Evolutionary conservation across 2,113 vertebrate genomes (phyloP), one percentile per base, ranked within the genome.

Genomic region (Hyaena hyaena): DNA sequence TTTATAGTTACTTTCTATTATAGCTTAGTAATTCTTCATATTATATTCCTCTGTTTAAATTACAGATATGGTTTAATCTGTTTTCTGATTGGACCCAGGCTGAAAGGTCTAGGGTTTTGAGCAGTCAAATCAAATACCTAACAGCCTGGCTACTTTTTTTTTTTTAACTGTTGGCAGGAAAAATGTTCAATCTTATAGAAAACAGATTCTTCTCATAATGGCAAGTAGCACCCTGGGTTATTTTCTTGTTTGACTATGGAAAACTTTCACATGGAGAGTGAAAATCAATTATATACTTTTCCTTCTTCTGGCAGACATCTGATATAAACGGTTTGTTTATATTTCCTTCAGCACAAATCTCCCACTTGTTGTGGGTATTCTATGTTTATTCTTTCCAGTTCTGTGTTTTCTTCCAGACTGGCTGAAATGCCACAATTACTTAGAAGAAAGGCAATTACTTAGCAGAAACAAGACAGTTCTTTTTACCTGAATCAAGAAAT

Each of bases 241-340:
- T 73, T 71, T 97, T 50, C 66, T 97, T 93, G n/a, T 93, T 95
- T 97, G 69, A 83, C 69, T 82, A 90, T 50, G 76, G 73, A 80
- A 94, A 97, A 84, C 69, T 83, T 45, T n/a, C 53, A 88, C 45
- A 45, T 28, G 33, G 35, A 31, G 89, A 83, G 35, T 89, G 55
- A 94, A 94, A 94, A 77, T 71, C 85, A 71, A 86, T n/a, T 45
- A 55, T 5, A 33, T 26, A 65, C 55, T 96, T 94, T 45, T 10
- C 43, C 50, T 5, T 14, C 12, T 81, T 69, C 58, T 55, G 68
- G 5, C 48, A 69, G 50, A 92, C 73, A 76, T 10, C 26, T 68
- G 53, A 63, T 31, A 39, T 7, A 65, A 10, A 23, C 26, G 45
- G 58, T 39, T 90, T 61, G 58, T 39, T 90, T 61, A 45, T 35